Percentiles rank a stretch among this genome's conserved stretches.
These are phyloP conservation scores for Strix uralensis DNA, from an alignment of 2,113 vertebrate species.

Conservation along the genomic window DNA sequence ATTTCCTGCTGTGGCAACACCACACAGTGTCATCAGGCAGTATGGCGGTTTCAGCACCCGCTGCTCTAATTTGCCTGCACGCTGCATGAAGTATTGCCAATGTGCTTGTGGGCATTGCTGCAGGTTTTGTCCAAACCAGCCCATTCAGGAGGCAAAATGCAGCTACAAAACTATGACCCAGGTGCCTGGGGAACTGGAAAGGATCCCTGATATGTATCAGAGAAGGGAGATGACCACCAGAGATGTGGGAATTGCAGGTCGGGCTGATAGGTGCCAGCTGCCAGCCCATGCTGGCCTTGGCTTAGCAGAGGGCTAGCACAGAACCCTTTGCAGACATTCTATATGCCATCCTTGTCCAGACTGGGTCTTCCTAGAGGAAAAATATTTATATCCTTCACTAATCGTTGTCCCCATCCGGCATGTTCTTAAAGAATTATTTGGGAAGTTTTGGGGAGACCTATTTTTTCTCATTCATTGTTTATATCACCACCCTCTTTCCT, in stretches of 20 bases:
- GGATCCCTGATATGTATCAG: not conserved
- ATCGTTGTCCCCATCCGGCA: not conserved
- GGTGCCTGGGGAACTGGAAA: not conserved
- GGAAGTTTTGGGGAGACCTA: not conserved
- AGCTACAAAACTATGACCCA: not conserved
- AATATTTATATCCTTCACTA: not conserved
- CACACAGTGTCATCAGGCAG: not conserved
- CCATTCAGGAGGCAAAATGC: not conserved
- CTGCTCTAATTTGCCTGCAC: not conserved
- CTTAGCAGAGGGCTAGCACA: not conserved
- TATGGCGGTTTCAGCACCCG: not conserved
- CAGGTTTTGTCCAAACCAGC: not conserved
- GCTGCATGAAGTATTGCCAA: not conserved
- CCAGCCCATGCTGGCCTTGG: not conserved
- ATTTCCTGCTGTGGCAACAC: slow-evolving; percentile 24
- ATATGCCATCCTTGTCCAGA: not conserved
- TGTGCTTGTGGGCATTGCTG: not conserved
- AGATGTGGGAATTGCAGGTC: not conserved
- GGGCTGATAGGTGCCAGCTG: not conserved
- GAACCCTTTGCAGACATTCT: not conserved
- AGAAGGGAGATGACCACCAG: not conserved
- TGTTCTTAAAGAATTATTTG: not conserved
- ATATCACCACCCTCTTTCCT: not conserved
- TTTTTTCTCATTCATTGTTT: not conserved
- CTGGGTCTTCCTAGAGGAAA: not conserved